Conservation (phyloP, 2,797 vertebrate genomes). For the Cetoscarus ocellatus region DNA sequence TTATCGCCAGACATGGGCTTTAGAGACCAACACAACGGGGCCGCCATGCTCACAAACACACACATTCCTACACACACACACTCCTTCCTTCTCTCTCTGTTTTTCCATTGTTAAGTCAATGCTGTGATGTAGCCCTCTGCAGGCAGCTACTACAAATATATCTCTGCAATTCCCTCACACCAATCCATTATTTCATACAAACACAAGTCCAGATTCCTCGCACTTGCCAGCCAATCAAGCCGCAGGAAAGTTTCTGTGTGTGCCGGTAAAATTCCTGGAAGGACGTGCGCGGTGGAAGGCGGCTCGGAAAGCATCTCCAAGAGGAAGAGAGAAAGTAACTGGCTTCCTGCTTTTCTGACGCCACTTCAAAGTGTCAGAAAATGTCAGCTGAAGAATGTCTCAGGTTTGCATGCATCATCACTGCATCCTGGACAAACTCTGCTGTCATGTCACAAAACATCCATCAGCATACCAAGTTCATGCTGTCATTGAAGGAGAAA, state of each 20-base stretch:
- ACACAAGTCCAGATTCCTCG: conserved; percentile 33
- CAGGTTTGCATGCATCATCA: conserved; percentile 44
- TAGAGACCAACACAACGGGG: conserved; percentile 65
- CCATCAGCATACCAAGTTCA: background rate
- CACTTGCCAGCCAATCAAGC: conserved; percentile 27
- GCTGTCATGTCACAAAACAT: conserved; percentile 30
- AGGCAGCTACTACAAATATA: conserved; percentile 16
- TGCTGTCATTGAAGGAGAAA: conserved; percentile 5
- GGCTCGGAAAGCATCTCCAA: conserved; percentile 46
- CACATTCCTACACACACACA: conserved; percentile 34
- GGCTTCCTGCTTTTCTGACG: conserved; percentile 72
- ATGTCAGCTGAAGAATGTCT: conserved; percentile 47
- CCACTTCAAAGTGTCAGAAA: conserved; percentile 60
- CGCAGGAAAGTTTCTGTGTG: conserved; percentile 47
- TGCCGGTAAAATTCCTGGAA: conserved; percentile 52
- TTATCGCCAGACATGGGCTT: conserved; percentile 79
- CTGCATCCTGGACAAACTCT: conserved; percentile 37
- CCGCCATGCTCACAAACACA: conserved; percentile 45
- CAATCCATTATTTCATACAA: conserved; percentile 26
- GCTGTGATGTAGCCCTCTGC: conserved; percentile 46
- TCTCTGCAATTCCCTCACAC: conserved; percentile 16
- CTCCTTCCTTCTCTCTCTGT: conserved; percentile 34
- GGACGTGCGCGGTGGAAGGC: conserved; percentile 43
- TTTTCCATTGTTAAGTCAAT: conserved; percentile 54
- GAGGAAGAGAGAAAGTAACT: conserved; percentile 72